phyloP scores from a whole-genome alignment of 2,113 vertebrate species.

The Mustela nigripes region DNA sequence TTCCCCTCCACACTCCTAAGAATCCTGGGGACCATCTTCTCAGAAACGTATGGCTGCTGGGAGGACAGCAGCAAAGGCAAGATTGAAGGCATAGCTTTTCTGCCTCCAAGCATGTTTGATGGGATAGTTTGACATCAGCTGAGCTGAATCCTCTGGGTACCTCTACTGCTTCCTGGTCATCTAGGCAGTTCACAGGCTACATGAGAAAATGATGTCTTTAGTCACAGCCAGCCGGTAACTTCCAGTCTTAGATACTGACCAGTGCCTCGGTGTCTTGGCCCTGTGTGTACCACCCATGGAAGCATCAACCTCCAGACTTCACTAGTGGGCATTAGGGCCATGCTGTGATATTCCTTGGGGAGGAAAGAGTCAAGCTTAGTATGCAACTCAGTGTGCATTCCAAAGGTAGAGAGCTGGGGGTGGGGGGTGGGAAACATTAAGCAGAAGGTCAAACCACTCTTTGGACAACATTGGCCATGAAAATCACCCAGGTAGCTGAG shows the following conservation, averaged over 20 bases:
- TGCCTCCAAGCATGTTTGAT: background rate
- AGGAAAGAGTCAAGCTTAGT: background rate
- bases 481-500: background rate
- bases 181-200: background rate
- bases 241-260: background rate
- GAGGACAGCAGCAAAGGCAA: background rate
- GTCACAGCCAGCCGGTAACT: background rate
- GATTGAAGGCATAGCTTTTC: background rate
- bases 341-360: background rate
- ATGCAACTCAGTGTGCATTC: background rate
- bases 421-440: background rate
- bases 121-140: background rate
- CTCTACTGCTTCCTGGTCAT: background rate
- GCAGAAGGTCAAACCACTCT: background rate
- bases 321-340: background rate
- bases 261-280: background rate
- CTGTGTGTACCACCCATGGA: background rate
- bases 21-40: background rate
- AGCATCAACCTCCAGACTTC: background rate
- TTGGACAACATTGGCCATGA: background rate
- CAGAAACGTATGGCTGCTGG: background rate
- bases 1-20: background rate
- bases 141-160: background rate
- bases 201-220: background rate
- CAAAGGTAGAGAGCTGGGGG: background rate